Evolutionary conservation across 2,113 vertebrate species (phyloP), one percentile per base, ranked within the genome.

Genomic region (Mola mola): DNA sequence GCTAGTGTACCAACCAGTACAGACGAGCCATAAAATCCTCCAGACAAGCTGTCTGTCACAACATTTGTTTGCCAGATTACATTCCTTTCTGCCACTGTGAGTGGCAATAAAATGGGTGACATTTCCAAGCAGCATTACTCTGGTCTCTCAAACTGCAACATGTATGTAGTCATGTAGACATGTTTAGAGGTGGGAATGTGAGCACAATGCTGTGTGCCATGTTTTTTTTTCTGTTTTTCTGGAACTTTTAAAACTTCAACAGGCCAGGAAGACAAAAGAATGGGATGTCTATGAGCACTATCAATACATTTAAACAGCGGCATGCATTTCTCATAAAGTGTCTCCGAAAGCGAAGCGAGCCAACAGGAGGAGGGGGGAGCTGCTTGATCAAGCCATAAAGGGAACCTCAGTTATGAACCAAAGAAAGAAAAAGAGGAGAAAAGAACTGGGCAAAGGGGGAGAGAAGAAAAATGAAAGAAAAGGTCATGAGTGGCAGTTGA

Each of bases 401-500:
- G 87, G 82, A 87, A 88, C 86, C 81, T 88, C 62, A 58, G 85
- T 88, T 90, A 91, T 90, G 89, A 92, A 89, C 81, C 81, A 69
- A 58, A 79, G 57, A 67, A 77, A 84, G 78, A 83, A 84, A 88
- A 83, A 85, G 78, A 83, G 59, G 73, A 81, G 79, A 75, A 89
- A 84, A 86, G 78, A 84, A 78, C 75, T 61, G 60, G 72, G 86
- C 65, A 79, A 86, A 84, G 79, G 50, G 80, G 66, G 67, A 77
- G 70, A 78, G 61, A 38, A 33, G 84, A 90, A 92, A 89, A 88
- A 92, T 22, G 84, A 88, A 92, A 87, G 83, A 84, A 93, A 90
- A 93, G 93, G 93, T 94, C 89, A 68, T 91, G 89, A 92, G 82
- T 91, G 90, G 89, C 91, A 91, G 91, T 89, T 93, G 92, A 93